These are phyloP conservation scores for Chydorus sphaericus DNA, from an alignment of 2,888 invertebrate genomes.

Conservation along the genomic window DNA sequence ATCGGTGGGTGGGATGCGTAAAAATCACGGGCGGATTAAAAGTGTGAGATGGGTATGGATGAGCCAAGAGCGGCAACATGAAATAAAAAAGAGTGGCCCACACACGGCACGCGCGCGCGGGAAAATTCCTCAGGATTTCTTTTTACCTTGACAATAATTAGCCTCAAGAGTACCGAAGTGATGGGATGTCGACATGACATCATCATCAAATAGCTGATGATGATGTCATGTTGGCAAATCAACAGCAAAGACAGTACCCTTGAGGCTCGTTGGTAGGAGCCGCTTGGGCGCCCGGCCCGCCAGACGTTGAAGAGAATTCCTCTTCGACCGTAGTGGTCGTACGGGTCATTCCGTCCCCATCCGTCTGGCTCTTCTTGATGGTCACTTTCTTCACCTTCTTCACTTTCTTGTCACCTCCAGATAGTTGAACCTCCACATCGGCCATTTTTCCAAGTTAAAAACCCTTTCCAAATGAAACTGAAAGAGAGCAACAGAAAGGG, in stretches of 20 bases:
- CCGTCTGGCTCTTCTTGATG: conserved; percentile 52
- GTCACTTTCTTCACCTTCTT: conserved; percentile 83
- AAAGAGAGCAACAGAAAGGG: not conserved
- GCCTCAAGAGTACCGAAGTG: conserved; percentile 1
- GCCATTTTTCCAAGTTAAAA: conserved; percentile 44
- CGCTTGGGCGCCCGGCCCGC: conserved; percentile 48
- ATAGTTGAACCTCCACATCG: conserved; percentile 60
- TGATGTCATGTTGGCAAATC: too few relatives aligned
- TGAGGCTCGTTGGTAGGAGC: conserved; percentile 42
- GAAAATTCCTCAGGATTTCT: not conserved
- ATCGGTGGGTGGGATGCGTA: not conserved
- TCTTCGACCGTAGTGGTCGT: conserved; percentile 14
- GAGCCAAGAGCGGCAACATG: not conserved
- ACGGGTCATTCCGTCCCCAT: conserved; percentile 44
- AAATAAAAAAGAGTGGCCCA: not conserved
- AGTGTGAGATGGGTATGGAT: not conserved
- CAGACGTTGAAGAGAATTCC: too few relatives aligned
- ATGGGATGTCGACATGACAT: too few relatives aligned
- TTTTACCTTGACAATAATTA: conserved; percentile 2
- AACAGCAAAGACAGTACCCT: too few relatives aligned
- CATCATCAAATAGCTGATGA: too few relatives aligned
- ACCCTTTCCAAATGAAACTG: not conserved
- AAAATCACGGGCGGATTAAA: not conserved
- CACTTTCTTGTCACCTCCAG: conserved; percentile 70
- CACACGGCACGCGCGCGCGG: not conserved